Percentiles rank a stretch among this genome's conserved stretches.
phyloP scores from a whole-genome alignment of 2,113 vertebrate genomes.

The Riparia riparia region DNA sequence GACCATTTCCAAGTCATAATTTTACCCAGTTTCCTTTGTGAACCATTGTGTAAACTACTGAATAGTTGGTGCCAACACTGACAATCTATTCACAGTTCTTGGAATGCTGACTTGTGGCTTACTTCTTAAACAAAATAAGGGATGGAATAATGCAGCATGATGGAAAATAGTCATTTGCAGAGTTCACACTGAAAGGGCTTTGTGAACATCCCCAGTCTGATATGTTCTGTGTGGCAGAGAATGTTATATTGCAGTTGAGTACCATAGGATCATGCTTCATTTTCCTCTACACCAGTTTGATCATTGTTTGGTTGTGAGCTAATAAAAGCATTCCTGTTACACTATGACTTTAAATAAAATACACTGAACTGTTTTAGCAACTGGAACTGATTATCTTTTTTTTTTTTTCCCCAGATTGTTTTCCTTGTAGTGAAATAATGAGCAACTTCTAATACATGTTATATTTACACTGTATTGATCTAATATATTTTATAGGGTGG shows the following conservation, averaged over 20 bases:
- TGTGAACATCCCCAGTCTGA: neutral
- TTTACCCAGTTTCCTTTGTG: conserved; percentile 28
- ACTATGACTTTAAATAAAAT: conserved; percentile 43
- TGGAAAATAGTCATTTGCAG: neutral
- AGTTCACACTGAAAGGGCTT: neutral
- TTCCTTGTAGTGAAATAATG: conserved; percentile 10
- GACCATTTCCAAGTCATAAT: conserved; percentile 40
- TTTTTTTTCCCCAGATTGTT: neutral
- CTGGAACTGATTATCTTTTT: conserved; percentile 29
- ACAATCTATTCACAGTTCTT: neutral
- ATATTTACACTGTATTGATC: conserved; percentile 48
- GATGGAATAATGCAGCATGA: conserved; percentile 23
- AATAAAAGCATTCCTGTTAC: conserved; percentile 36
- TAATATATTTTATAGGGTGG: conserved; percentile 42
- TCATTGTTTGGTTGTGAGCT: conserved; percentile 32
- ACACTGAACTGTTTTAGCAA: conserved; percentile 39
- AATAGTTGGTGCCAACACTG: conserved; percentile 23
- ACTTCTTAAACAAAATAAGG: neutral
- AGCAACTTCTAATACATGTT: conserved; percentile 37
- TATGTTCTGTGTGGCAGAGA: neutral
- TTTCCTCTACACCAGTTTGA: conserved; percentile 23
- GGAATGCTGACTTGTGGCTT: conserved; percentile 40
- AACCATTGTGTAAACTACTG: conserved; percentile 21
- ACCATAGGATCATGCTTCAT: conserved; percentile 8
- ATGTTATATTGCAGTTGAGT: neutral